phyloP scores from a whole-genome alignment of 64 coral and sea anemone genomes.

The Stichodactyla mertensii region DNA sequence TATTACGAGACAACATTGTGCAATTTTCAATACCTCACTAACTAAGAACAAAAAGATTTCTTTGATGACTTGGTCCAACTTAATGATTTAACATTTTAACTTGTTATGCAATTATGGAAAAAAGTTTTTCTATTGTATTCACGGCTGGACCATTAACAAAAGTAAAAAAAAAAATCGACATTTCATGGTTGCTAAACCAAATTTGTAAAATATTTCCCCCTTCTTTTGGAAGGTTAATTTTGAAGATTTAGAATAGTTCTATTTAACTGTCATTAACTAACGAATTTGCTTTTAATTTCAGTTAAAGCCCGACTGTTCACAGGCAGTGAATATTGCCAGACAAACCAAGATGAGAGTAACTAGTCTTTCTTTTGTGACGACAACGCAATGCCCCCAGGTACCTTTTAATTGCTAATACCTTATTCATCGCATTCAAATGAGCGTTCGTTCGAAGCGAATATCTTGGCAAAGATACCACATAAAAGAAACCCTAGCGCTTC shows the following conservation, averaged over 20 bases:
- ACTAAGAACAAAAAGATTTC: constrained; percentile 7
- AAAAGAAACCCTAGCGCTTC: constrained; percentile 5
- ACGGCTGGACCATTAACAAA: background rate
- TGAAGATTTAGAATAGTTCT: background rate
- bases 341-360: background rate
- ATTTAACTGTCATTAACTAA: background rate
- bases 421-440: background rate
- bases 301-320: background rate
- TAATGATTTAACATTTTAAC: background rate
- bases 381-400: background rate
- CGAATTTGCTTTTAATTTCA: background rate
- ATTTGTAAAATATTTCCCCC: too few relatives aligned
- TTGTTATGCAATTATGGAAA: constrained; percentile 4
- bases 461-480: background rate
- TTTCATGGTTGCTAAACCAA: too few relatives aligned
- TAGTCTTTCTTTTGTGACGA: background rate
- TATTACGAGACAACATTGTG: constrained; percentile 9
- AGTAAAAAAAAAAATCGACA: background rate
- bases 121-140: background rate
- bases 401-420: background rate
- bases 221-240: too few relatives aligned
- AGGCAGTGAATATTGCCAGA: background rate
- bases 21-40: constrained; percentile 24
- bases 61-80: constrained; percentile 4
- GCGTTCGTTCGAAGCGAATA: background rate